Conservation (phyloP, 2,888 invertebrate genomes). For the Exocentrus adspersus region DNA sequence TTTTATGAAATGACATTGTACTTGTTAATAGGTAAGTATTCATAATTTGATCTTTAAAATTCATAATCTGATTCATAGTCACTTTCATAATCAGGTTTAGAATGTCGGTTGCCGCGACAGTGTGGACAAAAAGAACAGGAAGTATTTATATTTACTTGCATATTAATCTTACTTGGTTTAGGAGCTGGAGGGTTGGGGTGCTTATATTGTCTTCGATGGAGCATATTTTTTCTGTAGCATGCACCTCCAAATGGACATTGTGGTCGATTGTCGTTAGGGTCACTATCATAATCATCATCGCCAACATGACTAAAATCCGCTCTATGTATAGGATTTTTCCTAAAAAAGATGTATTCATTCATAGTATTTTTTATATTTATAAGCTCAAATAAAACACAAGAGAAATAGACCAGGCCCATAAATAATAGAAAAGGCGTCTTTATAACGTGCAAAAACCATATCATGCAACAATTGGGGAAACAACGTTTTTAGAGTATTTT, state of each 20-base stretch:
- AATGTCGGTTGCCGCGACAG: constrained; percentile 33
- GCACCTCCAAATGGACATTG: constrained; percentile 69
- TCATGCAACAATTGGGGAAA: too few relatives aligned
- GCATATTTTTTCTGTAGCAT: constrained; percentile 69
- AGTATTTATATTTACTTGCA: constrained; percentile 29
- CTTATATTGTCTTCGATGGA: constrained; percentile 68
- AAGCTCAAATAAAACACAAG: too few relatives aligned
- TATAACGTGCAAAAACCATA: too few relatives aligned
- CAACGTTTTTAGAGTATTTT: too few relatives aligned
- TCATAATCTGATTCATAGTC: constrained; percentile 34
- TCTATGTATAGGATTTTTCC: constrained; percentile 71
- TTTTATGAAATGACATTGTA: too few relatives aligned
- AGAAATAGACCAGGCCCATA: too few relatives aligned
- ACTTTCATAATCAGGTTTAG: constrained; percentile 45
- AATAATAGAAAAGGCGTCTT: too few relatives aligned
- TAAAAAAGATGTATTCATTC: too few relatives aligned
- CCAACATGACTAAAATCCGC: constrained; percentile 72
- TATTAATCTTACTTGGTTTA: constrained; percentile 41
- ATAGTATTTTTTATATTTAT: too few relatives aligned
- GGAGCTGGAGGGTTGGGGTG: constrained; percentile 56
- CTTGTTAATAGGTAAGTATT: too few relatives aligned
- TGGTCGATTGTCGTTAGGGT: constrained; percentile 61
- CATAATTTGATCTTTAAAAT: neutral
- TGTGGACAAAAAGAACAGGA: constrained; percentile 42
- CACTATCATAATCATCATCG: constrained; percentile 69